phyloP scores from a whole-genome alignment of 2,797 vertebrate genomes.

The Antrozous pallidus region DNA sequence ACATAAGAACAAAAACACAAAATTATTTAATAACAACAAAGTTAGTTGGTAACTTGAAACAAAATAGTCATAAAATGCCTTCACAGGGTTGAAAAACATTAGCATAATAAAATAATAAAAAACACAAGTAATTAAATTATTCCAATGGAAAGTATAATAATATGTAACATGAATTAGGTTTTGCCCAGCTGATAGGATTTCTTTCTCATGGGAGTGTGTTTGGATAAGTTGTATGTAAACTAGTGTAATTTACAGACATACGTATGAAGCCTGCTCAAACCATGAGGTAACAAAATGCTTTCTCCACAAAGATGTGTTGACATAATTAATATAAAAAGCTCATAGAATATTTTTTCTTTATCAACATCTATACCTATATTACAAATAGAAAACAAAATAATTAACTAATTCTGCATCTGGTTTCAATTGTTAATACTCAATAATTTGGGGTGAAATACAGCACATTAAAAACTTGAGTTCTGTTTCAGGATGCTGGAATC shows the following conservation, averaged over 20 bases:
- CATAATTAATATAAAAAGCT: background rate
- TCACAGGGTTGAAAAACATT: background rate
- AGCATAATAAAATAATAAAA: background rate
- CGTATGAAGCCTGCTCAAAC: background rate
- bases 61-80: background rate
- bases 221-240: background rate
- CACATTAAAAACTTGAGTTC: background rate
- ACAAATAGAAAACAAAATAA: slow-evolving; percentile 16
- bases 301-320: background rate
- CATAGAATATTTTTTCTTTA: background rate
- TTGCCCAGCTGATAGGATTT: background rate
- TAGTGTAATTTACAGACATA: background rate
- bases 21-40: slow-evolving; percentile 16
- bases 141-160: background rate
- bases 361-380: background rate
- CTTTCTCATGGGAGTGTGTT: background rate
- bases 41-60: background rate
- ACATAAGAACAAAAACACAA: background rate
- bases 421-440: background rate
- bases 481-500: background rate
- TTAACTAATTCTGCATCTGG: background rate
- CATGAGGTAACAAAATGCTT: background rate
- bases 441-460: background rate
- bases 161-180: background rate
- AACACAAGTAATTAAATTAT: background rate